Evolutionary conservation across 2,113 vertebrate genomes (phyloP), one percentile per base, ranked within the genome.

Genomic region (Axis porcinus): DNA sequence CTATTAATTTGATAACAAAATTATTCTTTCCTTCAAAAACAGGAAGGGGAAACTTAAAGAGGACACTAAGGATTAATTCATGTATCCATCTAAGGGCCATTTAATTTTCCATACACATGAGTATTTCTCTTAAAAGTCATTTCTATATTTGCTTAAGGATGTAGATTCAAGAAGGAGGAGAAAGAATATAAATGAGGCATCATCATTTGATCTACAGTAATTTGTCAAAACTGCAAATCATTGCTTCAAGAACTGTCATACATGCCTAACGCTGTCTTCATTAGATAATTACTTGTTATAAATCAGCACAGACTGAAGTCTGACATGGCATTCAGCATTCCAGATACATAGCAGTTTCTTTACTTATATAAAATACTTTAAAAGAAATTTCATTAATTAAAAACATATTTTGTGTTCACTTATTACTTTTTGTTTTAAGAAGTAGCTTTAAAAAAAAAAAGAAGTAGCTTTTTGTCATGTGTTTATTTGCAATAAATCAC

Each of bases 221-320:
- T 98, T 97, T 97, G 86, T 98, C 93, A 96, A 98, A 98, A 97
- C 79, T 95, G 84, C 93, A 97, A 91, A 97, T 98, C 83, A 97
- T 85, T 98, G 82, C 94, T 96, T 89, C 76, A 92, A 97, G 76
- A 98, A 97, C 95, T 95, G 87, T 95, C 89, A 92, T 74, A 60
- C 85, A 97, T 97, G 62, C 74, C 82, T 97, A 98, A 95, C 16
- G 70, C 79, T 95, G 85, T 57, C 45, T 43, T 98, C 94, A 97
- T 98, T 97, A 98, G 94, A 97, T 91, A 98, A 98, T 98, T 98
- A 97, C 70, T 98, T 79, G 58, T 92, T 97, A 96, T 91, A 98
- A 98, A 98, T 82, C 60, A 98, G 94, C 92, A 93, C n/a, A 96
- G 74, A 36, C 83, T 98, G 83, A 95, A 96, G 57, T 13, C 52